These are phyloP conservation scores for Tonatia bakeri DNA, from an alignment of 2,113 vertebrate species.

Conservation along the genomic window DNA sequence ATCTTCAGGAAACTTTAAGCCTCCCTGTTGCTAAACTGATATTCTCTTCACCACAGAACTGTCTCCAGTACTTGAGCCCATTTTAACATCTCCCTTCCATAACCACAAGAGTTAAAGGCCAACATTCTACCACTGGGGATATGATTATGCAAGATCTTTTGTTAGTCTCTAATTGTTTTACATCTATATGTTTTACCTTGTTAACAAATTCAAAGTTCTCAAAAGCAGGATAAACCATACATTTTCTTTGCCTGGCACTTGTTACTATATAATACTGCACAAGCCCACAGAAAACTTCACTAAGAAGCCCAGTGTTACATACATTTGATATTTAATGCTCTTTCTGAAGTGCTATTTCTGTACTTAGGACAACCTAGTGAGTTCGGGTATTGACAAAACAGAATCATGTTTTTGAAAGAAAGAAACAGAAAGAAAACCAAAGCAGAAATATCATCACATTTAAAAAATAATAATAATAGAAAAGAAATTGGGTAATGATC, in stretches of 20 bases:
- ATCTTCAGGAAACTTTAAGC: not conserved
- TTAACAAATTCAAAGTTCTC: not conserved
- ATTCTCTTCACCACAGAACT: not conserved
- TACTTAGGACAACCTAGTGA: not conserved
- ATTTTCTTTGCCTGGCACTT: not conserved
- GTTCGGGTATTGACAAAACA: not conserved
- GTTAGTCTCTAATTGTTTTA: not conserved
- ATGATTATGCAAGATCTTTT: not conserved
- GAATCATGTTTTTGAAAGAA: no score
- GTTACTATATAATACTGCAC: not conserved
- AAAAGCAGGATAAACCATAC: not conserved
- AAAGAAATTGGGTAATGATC: not conserved
- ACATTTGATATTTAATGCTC: not conserved
- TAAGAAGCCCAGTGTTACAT: not conserved
- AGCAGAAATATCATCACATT: not conserved
- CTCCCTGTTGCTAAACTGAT: not conserved
- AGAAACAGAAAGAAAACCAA: no score
- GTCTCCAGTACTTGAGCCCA: not conserved
- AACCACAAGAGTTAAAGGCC: not conserved
- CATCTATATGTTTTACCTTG: not conserved
- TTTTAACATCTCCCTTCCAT: not conserved
- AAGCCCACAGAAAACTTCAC: not conserved
- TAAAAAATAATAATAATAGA: not conserved
- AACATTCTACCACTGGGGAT: not conserved
- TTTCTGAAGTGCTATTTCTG: slow-evolving; percentile 21